These are phyloP conservation scores for Poeciliopsis gracilis DNA, from an alignment of 2,797 vertebrate genomes.

Conservation along the genomic window DNA sequence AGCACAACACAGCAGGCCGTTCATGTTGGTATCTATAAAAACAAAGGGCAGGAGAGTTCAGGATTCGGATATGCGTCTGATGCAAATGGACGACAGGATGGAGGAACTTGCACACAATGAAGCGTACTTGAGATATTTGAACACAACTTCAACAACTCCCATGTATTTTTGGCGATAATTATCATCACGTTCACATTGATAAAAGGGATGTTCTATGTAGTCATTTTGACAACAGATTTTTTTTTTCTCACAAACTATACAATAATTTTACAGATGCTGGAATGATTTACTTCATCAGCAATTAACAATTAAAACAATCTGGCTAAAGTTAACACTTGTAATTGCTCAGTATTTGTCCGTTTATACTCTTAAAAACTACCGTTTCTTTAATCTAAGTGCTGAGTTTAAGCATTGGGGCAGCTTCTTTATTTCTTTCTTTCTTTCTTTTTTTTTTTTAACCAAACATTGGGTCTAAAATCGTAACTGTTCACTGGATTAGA, in stretches of 20 bases:
- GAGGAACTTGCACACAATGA: neutral
- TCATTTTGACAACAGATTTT: neutral
- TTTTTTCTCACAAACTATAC: neutral
- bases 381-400: neutral
- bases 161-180: neutral
- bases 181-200: neutral
- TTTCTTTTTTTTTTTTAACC: too few species aligned
- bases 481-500: neutral
- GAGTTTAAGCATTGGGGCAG: neutral
- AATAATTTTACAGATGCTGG: neutral
- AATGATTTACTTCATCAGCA: neutral
- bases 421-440: neutral
- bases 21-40: conserved; percentile 63
- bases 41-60: neutral
- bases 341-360: neutral
- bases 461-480: neutral
- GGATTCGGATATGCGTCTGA: neutral
- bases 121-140: neutral
- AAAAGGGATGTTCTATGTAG: neutral
- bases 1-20: conserved; percentile 18
- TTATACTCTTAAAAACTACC: neutral
- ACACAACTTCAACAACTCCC: neutral
- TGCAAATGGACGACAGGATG: neutral
- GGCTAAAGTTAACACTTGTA: neutral
- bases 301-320: neutral